Percentiles rank a stretch among this genome's conserved stretches.
phyloP scores from a whole-genome alignment of 2,113 vertebrate genomes.

The Xiphophorus maculatus region DNA sequence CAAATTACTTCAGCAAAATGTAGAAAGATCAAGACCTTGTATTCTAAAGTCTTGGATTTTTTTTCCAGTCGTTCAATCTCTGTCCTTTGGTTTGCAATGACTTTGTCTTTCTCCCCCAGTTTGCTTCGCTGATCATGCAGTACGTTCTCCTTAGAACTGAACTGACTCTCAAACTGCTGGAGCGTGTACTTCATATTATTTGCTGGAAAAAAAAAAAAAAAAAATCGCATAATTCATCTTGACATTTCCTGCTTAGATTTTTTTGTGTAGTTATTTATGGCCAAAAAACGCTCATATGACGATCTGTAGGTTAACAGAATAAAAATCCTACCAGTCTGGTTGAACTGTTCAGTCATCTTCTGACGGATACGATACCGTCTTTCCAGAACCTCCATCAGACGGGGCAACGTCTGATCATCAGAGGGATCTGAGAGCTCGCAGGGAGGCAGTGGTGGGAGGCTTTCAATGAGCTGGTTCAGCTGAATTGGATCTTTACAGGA shows the following conservation, averaged over 20 bases:
- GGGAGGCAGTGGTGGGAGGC: conserved; percentile 85
- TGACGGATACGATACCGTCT: conserved; percentile 84
- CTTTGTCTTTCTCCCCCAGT: conserved; percentile 88
- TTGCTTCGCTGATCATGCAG: conserved; percentile 82
- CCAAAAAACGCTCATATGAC: background rate
- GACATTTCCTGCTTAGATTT: background rate
- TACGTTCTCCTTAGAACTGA: conserved; percentile 84
- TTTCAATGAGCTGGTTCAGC: conserved; percentile 82
- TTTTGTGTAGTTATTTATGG: background rate
- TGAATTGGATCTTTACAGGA: conserved; percentile 58
- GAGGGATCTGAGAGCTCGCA: conserved; percentile 86
- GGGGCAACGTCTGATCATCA: conserved; percentile 89
- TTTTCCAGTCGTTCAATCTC: conserved; percentile 92
- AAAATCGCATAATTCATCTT: background rate
- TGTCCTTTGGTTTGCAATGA: conserved; percentile 81
- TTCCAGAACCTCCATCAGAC: conserved; percentile 88
- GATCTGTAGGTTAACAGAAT: background rate
- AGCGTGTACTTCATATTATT: conserved; percentile 79
- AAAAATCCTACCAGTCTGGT: conserved; percentile 79
- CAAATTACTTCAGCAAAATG: background rate
- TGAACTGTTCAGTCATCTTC: conserved; percentile 82
- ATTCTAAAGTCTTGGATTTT: conserved; percentile 93
- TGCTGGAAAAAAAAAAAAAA: conserved; percentile 53
- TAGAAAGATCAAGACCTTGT: conserved; percentile 84
- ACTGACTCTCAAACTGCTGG: conserved; percentile 85